A percentile compares a stretch with the other conserved stretches of the same genome.
These are phyloP conservation scores for Catamblyrhynchus diadema DNA, from an alignment of 2,797 vertebrate genomes.

Conservation along the genomic window DNA sequence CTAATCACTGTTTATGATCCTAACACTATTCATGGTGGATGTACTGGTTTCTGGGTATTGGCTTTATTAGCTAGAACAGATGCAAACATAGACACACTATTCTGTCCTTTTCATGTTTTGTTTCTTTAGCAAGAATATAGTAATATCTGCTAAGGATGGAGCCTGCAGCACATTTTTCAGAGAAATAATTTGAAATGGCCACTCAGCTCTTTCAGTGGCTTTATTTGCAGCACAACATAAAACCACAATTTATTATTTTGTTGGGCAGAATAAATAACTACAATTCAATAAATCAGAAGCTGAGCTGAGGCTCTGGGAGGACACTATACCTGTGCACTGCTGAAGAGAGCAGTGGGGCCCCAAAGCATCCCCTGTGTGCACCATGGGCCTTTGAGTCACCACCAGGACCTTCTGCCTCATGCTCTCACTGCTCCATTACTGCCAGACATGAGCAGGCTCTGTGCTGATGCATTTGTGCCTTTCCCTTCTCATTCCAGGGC, in stretches of 20 bases:
- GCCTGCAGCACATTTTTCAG: not conserved
- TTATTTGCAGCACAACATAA: not conserved
- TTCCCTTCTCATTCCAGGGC: not conserved
- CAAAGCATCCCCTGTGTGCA: not conserved
- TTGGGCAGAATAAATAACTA: not conserved
- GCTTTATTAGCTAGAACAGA: not conserved
- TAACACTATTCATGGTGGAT: not conserved
- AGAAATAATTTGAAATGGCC: not conserved
- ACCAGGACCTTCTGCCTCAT: rapidly evolving
- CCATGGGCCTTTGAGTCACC: not conserved
- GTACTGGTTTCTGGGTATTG: not conserved
- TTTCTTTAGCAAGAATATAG: not conserved
- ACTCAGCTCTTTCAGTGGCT: not conserved
- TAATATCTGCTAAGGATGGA: not conserved
- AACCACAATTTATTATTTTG: not conserved
- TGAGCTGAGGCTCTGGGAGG: not conserved
- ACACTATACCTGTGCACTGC: not conserved
- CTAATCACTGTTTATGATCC: not conserved
- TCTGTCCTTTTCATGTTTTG: not conserved
- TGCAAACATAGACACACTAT: not conserved
- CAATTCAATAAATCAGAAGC: not conserved
- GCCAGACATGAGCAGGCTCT: not conserved
- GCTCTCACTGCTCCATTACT: not conserved
- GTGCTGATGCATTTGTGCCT: not conserved
- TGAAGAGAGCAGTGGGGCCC: too few species aligned